Evolutionary conservation across 2,888 invertebrate species (phyloP).

Genomic region (Phytoseiulus persimilis): DNA sequence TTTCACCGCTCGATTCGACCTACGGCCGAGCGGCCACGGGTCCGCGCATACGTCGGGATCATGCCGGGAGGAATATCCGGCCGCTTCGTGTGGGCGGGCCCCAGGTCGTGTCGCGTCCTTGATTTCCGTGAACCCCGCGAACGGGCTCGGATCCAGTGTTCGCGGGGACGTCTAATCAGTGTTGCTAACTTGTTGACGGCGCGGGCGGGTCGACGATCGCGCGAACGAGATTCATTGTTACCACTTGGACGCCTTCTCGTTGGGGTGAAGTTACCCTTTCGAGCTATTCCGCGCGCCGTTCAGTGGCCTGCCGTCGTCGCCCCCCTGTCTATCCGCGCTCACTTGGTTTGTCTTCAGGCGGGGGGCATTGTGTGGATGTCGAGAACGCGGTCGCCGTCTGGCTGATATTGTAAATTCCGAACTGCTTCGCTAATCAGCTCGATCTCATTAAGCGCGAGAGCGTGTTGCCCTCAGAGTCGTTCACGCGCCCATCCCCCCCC

Average conservation of each 20-base stretch:
- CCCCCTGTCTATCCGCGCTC: not conserved
- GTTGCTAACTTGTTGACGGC: not conserved
- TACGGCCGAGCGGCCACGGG: too few species aligned
- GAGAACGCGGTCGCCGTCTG: not conserved
- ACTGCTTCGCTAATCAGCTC: constrained; percentile 22
- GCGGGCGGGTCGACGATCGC: not conserved
- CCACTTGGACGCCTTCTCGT: not conserved
- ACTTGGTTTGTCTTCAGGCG: not conserved
- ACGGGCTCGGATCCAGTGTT: not conserved
- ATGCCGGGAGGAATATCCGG: too few species aligned
- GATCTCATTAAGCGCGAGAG: constrained; percentile 21
- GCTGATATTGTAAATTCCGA: constrained; percentile 35
- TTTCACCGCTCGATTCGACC: too few species aligned
- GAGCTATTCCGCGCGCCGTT: not conserved
- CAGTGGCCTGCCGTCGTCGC: not conserved
- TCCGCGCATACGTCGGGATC: too few species aligned
- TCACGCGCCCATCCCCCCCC: not conserved
- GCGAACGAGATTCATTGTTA: not conserved
- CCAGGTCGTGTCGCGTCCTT: too few species aligned
- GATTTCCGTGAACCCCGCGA: too few species aligned
- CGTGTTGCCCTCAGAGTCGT: not conserved
- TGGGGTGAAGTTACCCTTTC: not conserved
- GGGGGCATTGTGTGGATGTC: not conserved
- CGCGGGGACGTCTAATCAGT: not conserved
- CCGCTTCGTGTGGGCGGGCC: too few species aligned